A percentile compares a stretch with the other conserved stretches of the same genome.
Conservation (phyloP, 2,113 vertebrate species). For the Gopherus flavomarginatus region DNA sequence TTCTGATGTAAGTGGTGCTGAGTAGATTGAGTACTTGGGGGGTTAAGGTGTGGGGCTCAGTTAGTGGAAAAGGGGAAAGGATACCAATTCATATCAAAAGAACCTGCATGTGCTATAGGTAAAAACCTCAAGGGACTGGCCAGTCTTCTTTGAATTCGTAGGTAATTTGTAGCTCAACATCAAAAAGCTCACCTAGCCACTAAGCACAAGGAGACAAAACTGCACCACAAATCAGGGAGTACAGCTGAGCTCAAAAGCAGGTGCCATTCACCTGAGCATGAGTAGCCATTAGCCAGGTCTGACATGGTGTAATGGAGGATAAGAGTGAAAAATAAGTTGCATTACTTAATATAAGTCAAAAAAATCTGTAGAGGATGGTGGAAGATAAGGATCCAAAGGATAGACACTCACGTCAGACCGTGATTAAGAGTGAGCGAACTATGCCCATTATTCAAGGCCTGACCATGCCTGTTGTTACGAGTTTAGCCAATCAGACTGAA, state of each 20-base stretch:
- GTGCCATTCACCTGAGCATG: neutral
- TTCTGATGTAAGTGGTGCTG: accelerated
- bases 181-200: neutral
- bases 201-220: neutral
- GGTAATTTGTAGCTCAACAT: no score
- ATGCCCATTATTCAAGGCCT: neutral
- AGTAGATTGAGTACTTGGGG: neutral
- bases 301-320: neutral
- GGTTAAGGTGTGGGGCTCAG: neutral
- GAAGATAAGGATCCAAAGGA: neutral
- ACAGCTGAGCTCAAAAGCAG: neutral
- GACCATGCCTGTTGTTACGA: neutral
- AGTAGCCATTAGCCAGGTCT: neutral
- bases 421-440: neutral
- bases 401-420: neutral
- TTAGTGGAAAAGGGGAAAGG: neutral
- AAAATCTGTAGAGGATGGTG: neutral
- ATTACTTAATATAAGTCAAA: neutral
- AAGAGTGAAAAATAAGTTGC: neutral
- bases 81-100: neutral
- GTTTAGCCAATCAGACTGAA: neutral
- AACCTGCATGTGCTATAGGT: neutral
- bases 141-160: neutral
- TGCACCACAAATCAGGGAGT: neutral
- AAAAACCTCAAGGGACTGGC: neutral